Evolutionary conservation across 1,140 invertebrate species (phyloP), one percentile per base, ranked within the genome.

Genomic region (Papilio dardanus): DNA sequence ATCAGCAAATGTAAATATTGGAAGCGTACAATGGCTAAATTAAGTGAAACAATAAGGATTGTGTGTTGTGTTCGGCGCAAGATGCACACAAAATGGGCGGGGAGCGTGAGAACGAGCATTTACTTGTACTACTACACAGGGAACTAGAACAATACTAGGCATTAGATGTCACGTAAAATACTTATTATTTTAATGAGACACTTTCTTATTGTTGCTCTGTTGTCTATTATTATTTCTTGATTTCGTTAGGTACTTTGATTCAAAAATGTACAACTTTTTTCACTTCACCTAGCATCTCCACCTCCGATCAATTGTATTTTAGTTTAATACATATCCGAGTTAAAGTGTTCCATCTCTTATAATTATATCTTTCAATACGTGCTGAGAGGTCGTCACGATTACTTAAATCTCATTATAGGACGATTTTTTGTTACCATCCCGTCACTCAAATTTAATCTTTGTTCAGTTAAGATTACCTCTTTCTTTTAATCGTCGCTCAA

Each of bases 361-460:
- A 82, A 88, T 86, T 83, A 85, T 85, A 85, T 84, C 71, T 67
- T 76, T 83, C 83, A 76, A 84, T 84, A 79, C 81, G 81, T 86
- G 83, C 82, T 83, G 84, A 84, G 83, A 79, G 84, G 83, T 76
- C 79, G 76, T 88, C 88, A 89, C 85, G 85, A 86, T 83, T 80
- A 79, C 77, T 80, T 69, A 76, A 76, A 76, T 77, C 83, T 83
- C 79, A 82, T 84, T 81, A 83, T 81, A 78, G 83, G 86, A 84
- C 81, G 77, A 81, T 84, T 87, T 88, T 88, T 84, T 76, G 78
- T 74, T 77, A 84, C 76, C 54, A 74, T 66, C 77, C 77, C 88
- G 87, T 93, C 90, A 91, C 91, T 92, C 88, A 91, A 93, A 88
- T 90, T 90, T 92, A 88, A 90, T 90, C 91, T 90, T 88, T 91